These are phyloP conservation scores for Betta splendens DNA, from an alignment of 2,797 vertebrate genomes.

Conservation along the genomic window DNA sequence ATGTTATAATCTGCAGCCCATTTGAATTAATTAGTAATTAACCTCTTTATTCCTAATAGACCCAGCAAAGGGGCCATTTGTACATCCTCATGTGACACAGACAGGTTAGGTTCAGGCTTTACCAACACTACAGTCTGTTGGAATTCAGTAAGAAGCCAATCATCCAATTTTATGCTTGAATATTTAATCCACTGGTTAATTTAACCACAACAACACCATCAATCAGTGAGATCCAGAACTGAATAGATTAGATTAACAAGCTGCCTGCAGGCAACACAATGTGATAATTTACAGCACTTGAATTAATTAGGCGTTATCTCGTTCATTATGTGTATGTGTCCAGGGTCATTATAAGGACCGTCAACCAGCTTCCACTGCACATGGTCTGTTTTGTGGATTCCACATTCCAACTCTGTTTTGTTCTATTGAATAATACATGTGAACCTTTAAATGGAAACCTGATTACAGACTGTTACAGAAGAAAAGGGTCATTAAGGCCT, in stretches of 20 bases:
- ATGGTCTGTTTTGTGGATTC: too few species aligned
- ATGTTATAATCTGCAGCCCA: conserved; percentile 4
- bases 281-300: not conserved
- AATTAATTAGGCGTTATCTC: not conserved
- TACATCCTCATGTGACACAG: not conserved
- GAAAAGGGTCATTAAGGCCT: too few species aligned
- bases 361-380: not conserved
- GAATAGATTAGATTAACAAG: not conserved
- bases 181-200: not conserved
- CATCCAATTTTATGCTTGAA: not conserved
- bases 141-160: not conserved
- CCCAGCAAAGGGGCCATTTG: not conserved
- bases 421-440: too few species aligned
- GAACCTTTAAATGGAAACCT: too few species aligned
- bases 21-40: conserved; percentile 45
- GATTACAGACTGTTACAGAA: too few species aligned
- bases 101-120: too few species aligned
- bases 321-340: not conserved
- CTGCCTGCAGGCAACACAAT: not conserved
- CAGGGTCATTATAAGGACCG: not conserved
- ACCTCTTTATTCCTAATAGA: conserved; percentile 34
- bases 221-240: not conserved
- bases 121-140: not conserved
- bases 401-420: too few species aligned
- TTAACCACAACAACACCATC: not conserved